Evolutionary conservation across 2,113 vertebrate species (phyloP).

Genomic region (Steatornis caripensis): DNA sequence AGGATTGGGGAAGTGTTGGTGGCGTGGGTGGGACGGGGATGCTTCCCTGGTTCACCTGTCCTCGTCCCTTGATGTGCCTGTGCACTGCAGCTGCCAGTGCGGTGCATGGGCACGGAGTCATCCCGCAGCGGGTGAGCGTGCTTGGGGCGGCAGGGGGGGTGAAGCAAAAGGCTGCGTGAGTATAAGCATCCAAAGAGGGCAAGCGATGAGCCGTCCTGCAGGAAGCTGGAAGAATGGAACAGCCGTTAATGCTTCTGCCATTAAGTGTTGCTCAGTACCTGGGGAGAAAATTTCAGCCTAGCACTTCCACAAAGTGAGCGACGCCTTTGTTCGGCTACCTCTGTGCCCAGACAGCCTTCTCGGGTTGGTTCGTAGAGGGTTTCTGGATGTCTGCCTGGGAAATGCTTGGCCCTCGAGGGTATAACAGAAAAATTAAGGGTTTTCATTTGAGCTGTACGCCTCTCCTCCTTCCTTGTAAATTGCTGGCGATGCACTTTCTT

Average conservation of each 20-base stretch:
- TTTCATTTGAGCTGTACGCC: neutral
- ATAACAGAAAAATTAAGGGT: neutral
- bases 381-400: neutral
- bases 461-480: neutral
- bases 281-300: neutral
- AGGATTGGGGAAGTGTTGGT: neutral
- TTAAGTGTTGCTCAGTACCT: neutral
- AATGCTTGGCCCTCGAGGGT: neutral
- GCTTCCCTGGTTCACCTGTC: neutral
- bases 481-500: neutral
- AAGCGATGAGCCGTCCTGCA: neutral
- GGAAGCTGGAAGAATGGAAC: neutral
- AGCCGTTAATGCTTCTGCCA: neutral
- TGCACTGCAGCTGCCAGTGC: no score
- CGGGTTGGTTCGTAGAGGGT: neutral
- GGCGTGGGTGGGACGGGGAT: neutral
- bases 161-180: fast-evolving
- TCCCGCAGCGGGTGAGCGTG: no score
- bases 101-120: no score
- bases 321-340: neutral
- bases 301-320: neutral
- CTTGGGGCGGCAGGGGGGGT: neutral
- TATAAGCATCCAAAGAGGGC: neutral
- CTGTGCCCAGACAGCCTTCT: neutral
- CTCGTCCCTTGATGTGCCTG: neutral